A percentile compares a stretch with the other conserved stretches of the same genome.
These are phyloP conservation scores for Nephrotoma appendiculata DNA, from an alignment of 2,888 invertebrate genomes.

Conservation along the genomic window DNA sequence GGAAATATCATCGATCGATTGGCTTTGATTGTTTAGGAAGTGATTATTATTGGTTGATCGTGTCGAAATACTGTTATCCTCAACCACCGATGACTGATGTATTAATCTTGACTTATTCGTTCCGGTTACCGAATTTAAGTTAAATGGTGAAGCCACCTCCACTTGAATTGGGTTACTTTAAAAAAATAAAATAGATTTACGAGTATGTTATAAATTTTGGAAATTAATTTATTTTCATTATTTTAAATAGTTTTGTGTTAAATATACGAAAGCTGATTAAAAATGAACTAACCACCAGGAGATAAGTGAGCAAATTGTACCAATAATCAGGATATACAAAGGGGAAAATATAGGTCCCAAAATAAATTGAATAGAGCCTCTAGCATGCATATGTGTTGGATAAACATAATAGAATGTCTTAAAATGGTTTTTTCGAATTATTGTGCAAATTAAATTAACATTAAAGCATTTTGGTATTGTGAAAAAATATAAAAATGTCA, in stretches of 20 bases:
- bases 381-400: neutral
- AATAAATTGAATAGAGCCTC: neutral
- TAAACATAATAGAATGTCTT: neutral
- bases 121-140: neutral
- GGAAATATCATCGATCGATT: neutral
- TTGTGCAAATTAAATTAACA: neutral
- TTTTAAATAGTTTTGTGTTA: neutral
- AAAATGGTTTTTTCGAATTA: neutral
- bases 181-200: neutral
- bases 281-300: neutral
- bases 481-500: conserved; percentile 1
- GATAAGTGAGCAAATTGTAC: neutral
- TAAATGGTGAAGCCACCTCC: conserved; percentile 4
- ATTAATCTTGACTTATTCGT: neutral
- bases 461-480: neutral
- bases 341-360: neutral
- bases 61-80: neutral
- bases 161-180: conserved; percentile 1
- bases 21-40: neutral
- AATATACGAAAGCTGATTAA: neutral
- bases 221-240: neutral
- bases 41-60: neutral
- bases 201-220: neutral
- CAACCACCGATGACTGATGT: neutral
- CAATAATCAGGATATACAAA: neutral